A percentile compares a stretch with the other conserved stretches of the same genome.
phyloP scores from a whole-genome alignment of 53 echinoderm and acorn worm species.

The Arbacia lixula region DNA sequence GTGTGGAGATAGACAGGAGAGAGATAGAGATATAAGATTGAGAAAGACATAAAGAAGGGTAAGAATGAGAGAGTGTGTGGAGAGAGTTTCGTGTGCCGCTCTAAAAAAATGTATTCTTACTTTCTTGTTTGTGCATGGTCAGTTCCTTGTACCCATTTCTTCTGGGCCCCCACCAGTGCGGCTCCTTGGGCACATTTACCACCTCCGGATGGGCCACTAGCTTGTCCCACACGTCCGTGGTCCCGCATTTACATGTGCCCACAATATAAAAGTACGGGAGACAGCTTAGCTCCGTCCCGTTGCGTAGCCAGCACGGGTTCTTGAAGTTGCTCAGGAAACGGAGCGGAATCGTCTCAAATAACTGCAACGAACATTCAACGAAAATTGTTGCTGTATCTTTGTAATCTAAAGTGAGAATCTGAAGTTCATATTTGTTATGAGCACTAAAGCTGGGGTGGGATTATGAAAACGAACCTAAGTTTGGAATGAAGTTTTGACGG shows the following conservation, averaged over 20 bases:
- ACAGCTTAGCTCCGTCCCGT: slow-evolving; percentile 9
- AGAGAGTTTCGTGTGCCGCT: no score
- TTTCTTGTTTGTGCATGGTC: background rate
- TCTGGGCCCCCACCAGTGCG: slow-evolving; percentile 39
- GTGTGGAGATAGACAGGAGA: no score
- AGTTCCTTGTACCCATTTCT: background rate
- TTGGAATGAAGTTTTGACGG: no score
- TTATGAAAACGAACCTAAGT: no score
- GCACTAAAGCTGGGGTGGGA: no score
- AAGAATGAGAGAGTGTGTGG: no score
- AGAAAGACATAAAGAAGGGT: no score
- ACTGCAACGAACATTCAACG: background rate
- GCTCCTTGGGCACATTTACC: slow-evolving; percentile 15
- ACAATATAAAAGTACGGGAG: slow-evolving; percentile 31
- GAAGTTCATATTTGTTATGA: no score
- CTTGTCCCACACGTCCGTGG: slow-evolving; percentile 24
- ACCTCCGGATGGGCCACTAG: slow-evolving; percentile 17
- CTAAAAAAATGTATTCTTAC: background rate
- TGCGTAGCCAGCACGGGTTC: slow-evolving; percentile 42
- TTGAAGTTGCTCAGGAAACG: slow-evolving; percentile 36
- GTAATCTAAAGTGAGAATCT: no score
- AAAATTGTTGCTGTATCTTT: no score
- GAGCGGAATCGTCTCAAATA: slow-evolving; percentile 19
- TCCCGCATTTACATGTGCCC: slow-evolving; percentile 7
- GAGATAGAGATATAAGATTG: no score